Base-by-base conservation (phyloP, 2,888 invertebrate species). In the Alentia gelatinosa region DNA sequence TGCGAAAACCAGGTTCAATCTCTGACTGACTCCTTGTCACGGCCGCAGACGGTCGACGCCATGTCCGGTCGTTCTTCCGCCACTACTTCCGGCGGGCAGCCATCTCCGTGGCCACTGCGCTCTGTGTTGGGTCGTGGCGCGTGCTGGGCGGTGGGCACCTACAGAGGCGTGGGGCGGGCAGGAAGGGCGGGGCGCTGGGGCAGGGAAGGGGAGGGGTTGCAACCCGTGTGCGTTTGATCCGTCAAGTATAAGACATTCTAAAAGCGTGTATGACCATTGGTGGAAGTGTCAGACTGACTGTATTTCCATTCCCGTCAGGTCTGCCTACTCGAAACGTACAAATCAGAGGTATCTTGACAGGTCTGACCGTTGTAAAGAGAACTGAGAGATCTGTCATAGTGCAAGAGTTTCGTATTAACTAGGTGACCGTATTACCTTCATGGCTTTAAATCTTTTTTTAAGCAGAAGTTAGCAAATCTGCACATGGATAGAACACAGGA, bases 221-320 rank as follows among this genome's bases (percentile, higher is more conserved):
- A n/a, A n/a, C n/a, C n/a, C n/a, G n/a, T n/a, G n/a, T n/a, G n/a
- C 56, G 56, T 68, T 68, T 68, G 68, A 68, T 68, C 68, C 12
- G 30, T 68, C 30, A 68, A 68, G 30, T 26, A 30, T 68, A 30
- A 30, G n/a, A 26, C 26, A 68, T 1, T 30, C 47, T 12, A 47
- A 19, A 7, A 12, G 47, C 47, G n/a, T n/a, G n/a, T 68, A 68
- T 26, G 68, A 30, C 68, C 26, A 68, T 68, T 68, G 68, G 30
- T 26, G 68, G 68, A 4, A 30, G 12, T 30, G 26, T 30, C 30
- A 68, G 30, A 56, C 56, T n/a, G 56, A 12, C 56, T n/a, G 56
- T n/a, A n/a, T n/a, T n/a, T n/a, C n/a, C n/a, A n/a, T n/a, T n/a
- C n/a, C n/a, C n/a, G n/a, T n/a, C n/a, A n/a, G n/a, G n/a, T n/a